Percentiles rank a stretch among this genome's conserved stretches.
phyloP scores from a whole-genome alignment of 2,888 invertebrate genomes.

The Frankliniella fusca region DNA sequence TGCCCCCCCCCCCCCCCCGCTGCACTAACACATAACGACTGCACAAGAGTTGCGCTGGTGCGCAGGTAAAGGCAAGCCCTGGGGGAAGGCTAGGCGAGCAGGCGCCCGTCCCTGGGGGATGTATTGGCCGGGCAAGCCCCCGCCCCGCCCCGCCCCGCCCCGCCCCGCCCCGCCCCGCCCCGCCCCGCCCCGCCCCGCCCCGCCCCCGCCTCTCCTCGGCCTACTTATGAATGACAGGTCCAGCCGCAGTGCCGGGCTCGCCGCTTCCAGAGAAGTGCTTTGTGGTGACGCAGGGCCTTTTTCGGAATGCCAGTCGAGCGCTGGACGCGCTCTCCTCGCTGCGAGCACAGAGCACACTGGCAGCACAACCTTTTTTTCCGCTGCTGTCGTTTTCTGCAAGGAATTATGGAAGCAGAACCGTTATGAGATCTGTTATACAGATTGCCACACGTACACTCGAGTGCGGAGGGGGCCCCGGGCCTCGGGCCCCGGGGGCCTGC shows the following conservation, averaged over 20 bases:
- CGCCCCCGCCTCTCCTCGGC: neutral
- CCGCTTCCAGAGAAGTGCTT: neutral
- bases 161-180: no score
- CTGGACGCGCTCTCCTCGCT: neutral
- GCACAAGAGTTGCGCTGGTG: no score
- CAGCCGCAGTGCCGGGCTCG: neutral
- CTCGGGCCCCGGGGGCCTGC: neutral
- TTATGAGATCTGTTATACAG: conserved; percentile 11
- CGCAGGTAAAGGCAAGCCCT: neutral
- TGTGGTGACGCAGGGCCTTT: conserved; percentile 1
- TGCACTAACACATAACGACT: neutral
- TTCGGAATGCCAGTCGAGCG: neutral
- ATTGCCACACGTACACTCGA: neutral
- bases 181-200: no score
- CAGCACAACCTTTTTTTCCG: neutral
- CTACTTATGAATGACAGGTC: conserved; percentile 14
- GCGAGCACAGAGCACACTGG: neutral
- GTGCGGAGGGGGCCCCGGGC: neutral
- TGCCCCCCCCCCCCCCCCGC: neutral
- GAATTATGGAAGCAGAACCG: neutral
- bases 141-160: no score
- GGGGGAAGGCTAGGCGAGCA: neutral
- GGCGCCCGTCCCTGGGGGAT: neutral
- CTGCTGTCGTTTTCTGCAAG: neutral
- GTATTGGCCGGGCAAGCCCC: neutral